Evolutionary conservation across 2,888 invertebrate genomes (phyloP).

Genomic region (Seira musarum): DNA sequence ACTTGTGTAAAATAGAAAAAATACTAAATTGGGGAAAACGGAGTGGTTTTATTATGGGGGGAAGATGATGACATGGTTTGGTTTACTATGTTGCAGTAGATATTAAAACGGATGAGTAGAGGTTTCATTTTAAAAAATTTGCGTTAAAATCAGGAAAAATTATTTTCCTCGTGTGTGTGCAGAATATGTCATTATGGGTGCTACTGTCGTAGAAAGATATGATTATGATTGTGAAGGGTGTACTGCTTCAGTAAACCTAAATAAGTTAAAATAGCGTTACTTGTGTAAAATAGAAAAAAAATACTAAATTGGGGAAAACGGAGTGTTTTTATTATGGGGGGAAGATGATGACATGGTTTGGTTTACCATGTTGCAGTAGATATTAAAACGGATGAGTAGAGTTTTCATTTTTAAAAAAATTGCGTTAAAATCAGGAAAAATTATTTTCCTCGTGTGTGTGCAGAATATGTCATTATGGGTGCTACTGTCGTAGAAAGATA

Average conservation of each 20-base stretch:
- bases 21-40: no score
- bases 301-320: no score
- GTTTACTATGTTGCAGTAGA: background rate
- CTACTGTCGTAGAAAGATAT: background rate
- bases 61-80: constrained; percentile 5
- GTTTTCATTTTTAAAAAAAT: background rate
- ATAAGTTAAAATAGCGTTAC: no score
- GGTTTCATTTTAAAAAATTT: background rate
- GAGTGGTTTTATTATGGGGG: background rate
- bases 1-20: no score
- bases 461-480: no score
- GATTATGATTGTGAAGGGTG: background rate
- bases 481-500: background rate
- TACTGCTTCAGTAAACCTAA: no score
- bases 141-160: background rate
- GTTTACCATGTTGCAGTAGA: background rate
- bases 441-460: background rate
- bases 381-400: background rate
- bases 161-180: background rate
- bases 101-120: background rate
- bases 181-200: no score
- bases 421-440: background rate
- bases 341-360: constrained; percentile 5
- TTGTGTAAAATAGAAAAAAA: no score
- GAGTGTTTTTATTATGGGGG: background rate